Conservation (phyloP, 2,113 vertebrate genomes). For the Amazona guildingii region DNA sequence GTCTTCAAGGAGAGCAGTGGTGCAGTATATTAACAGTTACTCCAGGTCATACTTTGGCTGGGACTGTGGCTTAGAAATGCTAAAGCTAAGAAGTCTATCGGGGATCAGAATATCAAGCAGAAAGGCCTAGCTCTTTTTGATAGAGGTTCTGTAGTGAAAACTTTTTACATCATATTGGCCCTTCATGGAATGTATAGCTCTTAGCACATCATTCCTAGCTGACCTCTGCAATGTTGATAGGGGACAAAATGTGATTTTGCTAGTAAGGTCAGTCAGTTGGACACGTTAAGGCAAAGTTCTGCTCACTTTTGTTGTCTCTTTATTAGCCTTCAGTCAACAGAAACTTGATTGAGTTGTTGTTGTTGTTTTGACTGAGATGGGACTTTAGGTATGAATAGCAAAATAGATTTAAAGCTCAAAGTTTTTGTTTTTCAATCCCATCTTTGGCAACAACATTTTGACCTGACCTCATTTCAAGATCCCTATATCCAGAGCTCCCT, state of each 20-base stretch:
- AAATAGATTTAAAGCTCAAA: neutral
- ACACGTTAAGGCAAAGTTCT: neutral
- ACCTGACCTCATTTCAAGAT: neutral
- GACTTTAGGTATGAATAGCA: neutral
- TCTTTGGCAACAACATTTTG: neutral
- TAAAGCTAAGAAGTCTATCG: neutral
- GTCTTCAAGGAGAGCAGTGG: neutral
- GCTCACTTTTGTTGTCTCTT: neutral
- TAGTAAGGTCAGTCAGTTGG: neutral
- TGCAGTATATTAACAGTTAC: neutral
- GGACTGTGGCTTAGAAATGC: neutral
- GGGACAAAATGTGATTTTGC: neutral
- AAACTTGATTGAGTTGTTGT: neutral
- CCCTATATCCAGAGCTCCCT: neutral
- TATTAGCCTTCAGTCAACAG: neutral
- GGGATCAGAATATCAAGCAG: neutral
- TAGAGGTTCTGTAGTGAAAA: neutral
- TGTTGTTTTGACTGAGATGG: neutral
- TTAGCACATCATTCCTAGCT: neutral
- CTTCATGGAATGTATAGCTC: neutral
- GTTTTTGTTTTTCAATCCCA: accelerated
- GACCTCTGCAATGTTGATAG: neutral
- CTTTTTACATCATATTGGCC: neutral
- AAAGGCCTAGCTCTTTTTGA: neutral
- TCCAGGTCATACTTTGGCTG: neutral